Percentiles rank a stretch among this genome's conserved stretches.
Evolutionary conservation across 2,888 invertebrate species (phyloP).

Genomic region (Hirtodrosophila confusa): DNA sequence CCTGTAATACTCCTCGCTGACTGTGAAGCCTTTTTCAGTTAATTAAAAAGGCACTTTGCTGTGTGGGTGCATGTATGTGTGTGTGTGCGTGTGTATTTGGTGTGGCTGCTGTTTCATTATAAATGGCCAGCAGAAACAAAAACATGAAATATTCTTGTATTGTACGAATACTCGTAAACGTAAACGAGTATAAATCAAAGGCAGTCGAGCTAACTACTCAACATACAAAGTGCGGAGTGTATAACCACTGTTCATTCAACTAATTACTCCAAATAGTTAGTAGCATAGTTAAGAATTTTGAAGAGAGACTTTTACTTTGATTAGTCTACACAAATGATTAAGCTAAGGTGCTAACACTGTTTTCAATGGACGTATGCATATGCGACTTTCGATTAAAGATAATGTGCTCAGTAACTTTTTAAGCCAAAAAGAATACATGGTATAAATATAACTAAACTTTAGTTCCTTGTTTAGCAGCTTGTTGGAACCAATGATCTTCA

Average conservation of each 20-base stretch:
- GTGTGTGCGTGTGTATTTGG: neutral
- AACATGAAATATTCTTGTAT: constrained; percentile 32
- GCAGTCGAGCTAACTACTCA: constrained; percentile 13
- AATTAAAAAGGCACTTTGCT: constrained; percentile 63
- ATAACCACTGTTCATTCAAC: constrained; percentile 10
- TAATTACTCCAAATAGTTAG: constrained; percentile 31
- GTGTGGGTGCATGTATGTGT: constrained; percentile 8
- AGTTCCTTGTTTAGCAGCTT: too few species aligned
- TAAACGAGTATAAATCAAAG: constrained; percentile 42
- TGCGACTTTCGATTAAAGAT: too few species aligned
- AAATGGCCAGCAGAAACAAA: constrained; percentile 50
- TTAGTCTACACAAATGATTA: too few species aligned
- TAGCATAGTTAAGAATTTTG: too few species aligned
- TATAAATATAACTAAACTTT: too few species aligned
- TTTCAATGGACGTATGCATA: too few species aligned
- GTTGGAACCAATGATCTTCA: too few species aligned
- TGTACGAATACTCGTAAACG: constrained; percentile 2
- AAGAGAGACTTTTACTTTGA: too few species aligned
- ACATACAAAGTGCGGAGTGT: constrained; percentile 1
- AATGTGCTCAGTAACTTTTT: too few species aligned
- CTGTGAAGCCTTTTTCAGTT: constrained; percentile 65
- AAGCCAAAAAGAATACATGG: too few species aligned
- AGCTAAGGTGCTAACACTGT: too few species aligned
- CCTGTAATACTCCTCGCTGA: constrained; percentile 34
- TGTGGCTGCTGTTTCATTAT: constrained; percentile 42